These are phyloP conservation scores for Rotaria socialis DNA, from an alignment of 2,888 invertebrate species.

Conservation along the genomic window DNA sequence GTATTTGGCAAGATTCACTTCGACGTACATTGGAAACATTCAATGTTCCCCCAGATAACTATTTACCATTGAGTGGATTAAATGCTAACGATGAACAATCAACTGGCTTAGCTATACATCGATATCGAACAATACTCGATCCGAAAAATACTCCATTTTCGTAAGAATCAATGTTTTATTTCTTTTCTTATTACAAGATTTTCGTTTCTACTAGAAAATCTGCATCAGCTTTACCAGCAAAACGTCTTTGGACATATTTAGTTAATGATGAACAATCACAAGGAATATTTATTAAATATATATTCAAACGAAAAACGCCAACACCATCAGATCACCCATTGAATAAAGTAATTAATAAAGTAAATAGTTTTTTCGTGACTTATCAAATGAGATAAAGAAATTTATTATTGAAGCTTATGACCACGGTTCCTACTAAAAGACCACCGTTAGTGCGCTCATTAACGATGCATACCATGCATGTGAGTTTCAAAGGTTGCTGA, in stretches of 20 bases:
- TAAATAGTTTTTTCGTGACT: not conserved
- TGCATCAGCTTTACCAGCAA: slow-evolving; percentile 65
- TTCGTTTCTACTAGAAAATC: slow-evolving; percentile 48
- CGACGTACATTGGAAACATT: slow-evolving; percentile 68
- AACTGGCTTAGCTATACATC: slow-evolving; percentile 73
- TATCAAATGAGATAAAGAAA: not conserved
- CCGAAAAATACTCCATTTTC: slow-evolving; percentile 89
- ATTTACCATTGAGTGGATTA: slow-evolving; percentile 68
- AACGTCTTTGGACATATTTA: slow-evolving; percentile 83
- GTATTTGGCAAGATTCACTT: slow-evolving; percentile 79
- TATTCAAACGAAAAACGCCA: slow-evolving; percentile 65
- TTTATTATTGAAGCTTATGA: slow-evolving; percentile 48
- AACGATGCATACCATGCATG: slow-evolving; percentile 41
- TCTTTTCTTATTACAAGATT: not conserved
- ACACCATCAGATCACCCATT: not conserved
- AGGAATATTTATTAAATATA: slow-evolving; percentile 87
- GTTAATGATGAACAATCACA: slow-evolving; percentile 86
- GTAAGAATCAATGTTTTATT: slow-evolving; percentile 59
- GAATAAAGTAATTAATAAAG: slow-evolving; percentile 20
- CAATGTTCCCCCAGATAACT: slow-evolving; percentile 72
- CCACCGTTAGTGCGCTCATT: not conserved
- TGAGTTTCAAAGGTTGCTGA: not conserved
- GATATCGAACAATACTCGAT: slow-evolving; percentile 83
- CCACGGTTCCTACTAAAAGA: not conserved
- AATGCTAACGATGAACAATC: slow-evolving; percentile 66